phyloP scores from a whole-genome alignment of 2,113 vertebrate species.

The Marcusenius ussheri region DNA sequence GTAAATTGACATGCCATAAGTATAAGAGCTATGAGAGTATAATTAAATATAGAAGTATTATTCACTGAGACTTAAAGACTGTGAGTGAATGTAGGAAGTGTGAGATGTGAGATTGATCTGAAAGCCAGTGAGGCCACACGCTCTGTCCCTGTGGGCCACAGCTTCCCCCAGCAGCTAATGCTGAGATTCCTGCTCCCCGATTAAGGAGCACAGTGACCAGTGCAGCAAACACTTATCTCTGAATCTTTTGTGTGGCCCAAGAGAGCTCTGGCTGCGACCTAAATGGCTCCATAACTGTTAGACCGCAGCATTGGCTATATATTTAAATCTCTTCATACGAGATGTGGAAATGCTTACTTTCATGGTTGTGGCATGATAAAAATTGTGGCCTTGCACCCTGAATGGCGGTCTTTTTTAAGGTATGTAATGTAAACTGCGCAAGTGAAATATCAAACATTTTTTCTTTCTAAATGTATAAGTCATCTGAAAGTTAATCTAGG shows the following conservation, averaged over 20 bases:
- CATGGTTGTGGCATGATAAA: neutral
- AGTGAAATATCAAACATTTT: neutral
- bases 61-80: neutral
- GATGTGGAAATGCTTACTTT: slow-evolving; percentile 3
- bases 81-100: neutral
- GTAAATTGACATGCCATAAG: neutral
- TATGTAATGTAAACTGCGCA: neutral
- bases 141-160: neutral
- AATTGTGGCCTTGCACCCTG: neutral
- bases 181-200: neutral
- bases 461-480: neutral
- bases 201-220: neutral
- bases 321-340: neutral
- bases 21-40: neutral
- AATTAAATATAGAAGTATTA: neutral
- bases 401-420: neutral
- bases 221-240: neutral
- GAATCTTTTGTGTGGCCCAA: neutral
- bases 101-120: neutral
- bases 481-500: neutral
- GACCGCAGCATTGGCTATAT: neutral
- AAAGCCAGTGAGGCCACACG: neutral
- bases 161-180: neutral
- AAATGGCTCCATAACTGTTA: neutral
- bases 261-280: neutral